A percentile compares a stretch with the other conserved stretches of the same genome.
phyloP scores from a whole-genome alignment of 1,140 invertebrate genomes.

The Zaprionus ornatus region DNA sequence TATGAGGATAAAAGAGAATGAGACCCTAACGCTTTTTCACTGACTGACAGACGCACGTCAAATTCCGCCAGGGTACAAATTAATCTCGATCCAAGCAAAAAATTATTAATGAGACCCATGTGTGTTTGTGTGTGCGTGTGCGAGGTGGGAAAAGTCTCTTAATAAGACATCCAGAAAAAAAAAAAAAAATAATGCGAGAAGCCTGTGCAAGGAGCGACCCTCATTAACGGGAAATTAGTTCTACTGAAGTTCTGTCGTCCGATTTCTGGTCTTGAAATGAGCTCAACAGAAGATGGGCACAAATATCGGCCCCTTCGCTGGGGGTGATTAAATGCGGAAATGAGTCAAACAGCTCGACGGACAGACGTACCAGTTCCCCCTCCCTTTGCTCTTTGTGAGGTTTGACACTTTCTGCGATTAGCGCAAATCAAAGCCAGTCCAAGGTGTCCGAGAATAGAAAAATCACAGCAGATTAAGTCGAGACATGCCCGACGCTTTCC shows the following conservation, averaged over 20 bases:
- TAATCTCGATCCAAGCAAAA: constrained; percentile 71
- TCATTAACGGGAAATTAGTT: constrained; percentile 83
- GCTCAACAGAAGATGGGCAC: constrained; percentile 44
- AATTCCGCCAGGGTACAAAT: constrained; percentile 61
- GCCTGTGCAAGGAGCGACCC: constrained; percentile 55
- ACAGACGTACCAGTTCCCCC: constrained; percentile 14
- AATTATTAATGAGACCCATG: constrained; percentile 77
- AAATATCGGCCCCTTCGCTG: background rate
- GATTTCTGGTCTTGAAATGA: constrained; percentile 61
- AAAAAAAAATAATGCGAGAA: constrained; percentile 24
- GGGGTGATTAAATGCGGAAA: constrained; percentile 78
- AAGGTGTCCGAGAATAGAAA: constrained; percentile 56
- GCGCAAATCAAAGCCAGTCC: constrained; percentile 58
- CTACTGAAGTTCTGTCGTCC: constrained; percentile 52
- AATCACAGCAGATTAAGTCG: constrained; percentile 46
- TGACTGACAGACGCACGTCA: constrained; percentile 76
- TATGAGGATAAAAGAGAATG: constrained; percentile 64
- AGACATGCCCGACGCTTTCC: background rate
- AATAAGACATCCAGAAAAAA: constrained; percentile 48
- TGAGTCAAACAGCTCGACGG: constrained; percentile 55
- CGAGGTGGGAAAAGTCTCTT: constrained; percentile 59
- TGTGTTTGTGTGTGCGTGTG: constrained; percentile 41
- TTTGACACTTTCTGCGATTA: constrained; percentile 74
- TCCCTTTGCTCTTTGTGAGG: constrained; percentile 16
- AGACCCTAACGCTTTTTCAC: constrained; percentile 39